These are phyloP conservation scores for Vulpes vulpes DNA, from an alignment of 2,113 vertebrate species.

Conservation along the genomic window DNA sequence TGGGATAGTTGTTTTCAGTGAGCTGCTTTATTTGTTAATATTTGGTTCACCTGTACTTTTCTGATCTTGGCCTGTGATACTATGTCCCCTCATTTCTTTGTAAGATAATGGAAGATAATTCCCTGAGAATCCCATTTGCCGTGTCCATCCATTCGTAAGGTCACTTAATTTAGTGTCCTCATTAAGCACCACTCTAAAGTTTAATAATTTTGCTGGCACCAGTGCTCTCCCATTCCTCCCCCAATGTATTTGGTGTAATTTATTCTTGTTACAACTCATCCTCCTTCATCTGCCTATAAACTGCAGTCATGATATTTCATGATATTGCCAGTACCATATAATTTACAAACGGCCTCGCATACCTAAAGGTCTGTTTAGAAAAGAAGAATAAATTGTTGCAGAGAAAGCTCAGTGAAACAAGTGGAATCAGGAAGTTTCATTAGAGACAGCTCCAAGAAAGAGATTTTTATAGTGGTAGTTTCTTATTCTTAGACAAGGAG, in stretches of 20 bases:
- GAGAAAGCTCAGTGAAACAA: constrained; percentile 74
- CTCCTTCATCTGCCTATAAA: constrained; percentile 80
- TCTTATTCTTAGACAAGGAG: constrained; percentile 56
- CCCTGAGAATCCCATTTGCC: constrained; percentile 60
- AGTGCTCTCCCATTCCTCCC: constrained; percentile 58
- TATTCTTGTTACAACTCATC: constrained; percentile 82
- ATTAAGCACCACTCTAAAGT: constrained; percentile 56
- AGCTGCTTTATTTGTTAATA: constrained; percentile 35
- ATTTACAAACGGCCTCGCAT: constrained; percentile 82
- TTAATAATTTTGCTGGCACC: constrained; percentile 75
- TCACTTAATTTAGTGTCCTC: constrained; percentile 71
- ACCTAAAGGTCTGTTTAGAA: constrained; percentile 79
- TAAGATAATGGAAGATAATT: constrained; percentile 64
- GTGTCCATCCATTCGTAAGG: constrained; percentile 63
- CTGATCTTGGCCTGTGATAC: constrained; percentile 24
- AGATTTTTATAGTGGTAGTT: constrained; percentile 33
- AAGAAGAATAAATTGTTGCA: constrained; percentile 79
- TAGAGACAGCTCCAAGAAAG: constrained; percentile 61
- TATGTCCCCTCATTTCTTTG: constrained; percentile 45
- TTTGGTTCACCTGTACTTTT: constrained; percentile 54
- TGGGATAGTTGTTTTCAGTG: constrained; percentile 31
- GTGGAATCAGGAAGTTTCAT: constrained; percentile 73
- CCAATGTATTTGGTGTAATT: constrained; percentile 62
- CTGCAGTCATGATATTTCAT: constrained; percentile 82
- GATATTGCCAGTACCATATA: constrained; percentile 81